Conservation (phyloP, 2,797 vertebrate species). For the Sciaenops ocellatus region DNA sequence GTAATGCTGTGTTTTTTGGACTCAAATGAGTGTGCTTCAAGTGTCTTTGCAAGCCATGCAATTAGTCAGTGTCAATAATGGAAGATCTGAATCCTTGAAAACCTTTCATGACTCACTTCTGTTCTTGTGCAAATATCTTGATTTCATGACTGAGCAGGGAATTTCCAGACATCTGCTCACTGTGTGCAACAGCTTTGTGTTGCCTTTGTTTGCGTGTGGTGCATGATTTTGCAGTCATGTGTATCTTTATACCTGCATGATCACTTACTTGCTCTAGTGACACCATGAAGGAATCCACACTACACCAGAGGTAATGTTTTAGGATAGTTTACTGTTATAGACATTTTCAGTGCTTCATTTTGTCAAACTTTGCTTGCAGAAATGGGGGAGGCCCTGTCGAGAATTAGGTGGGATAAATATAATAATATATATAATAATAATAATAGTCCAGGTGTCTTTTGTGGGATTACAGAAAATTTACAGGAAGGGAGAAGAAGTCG, state of each 20-base stretch:
- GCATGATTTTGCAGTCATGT: conserved; percentile 10
- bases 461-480: conserved; percentile 6
- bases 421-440: too few species aligned
- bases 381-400: not conserved
- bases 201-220: conserved; percentile 20
- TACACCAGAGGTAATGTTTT: not conserved
- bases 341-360: not conserved
- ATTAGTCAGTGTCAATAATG: conserved; percentile 8
- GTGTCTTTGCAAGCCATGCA: not conserved
- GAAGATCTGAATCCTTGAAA: conserved; percentile 11
- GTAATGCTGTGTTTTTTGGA: not conserved
- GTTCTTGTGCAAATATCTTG: conserved; percentile 21
- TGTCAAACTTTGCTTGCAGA: not conserved
- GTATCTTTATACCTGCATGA: not conserved
- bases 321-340: not conserved
- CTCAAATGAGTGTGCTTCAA: not conserved
- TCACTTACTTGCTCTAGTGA: not conserved
- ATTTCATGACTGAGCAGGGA: conserved; percentile 16
- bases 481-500: conserved; percentile 2
- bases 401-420: not conserved
- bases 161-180: conserved; percentile 34
- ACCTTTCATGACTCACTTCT: conserved; percentile 15
- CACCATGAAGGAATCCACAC: not conserved
- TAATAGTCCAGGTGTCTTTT: not conserved
- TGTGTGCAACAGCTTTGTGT: conserved; percentile 12